Conservation (phyloP, 1,140 invertebrate species). For the Doryteuthis pealeii region DNA sequence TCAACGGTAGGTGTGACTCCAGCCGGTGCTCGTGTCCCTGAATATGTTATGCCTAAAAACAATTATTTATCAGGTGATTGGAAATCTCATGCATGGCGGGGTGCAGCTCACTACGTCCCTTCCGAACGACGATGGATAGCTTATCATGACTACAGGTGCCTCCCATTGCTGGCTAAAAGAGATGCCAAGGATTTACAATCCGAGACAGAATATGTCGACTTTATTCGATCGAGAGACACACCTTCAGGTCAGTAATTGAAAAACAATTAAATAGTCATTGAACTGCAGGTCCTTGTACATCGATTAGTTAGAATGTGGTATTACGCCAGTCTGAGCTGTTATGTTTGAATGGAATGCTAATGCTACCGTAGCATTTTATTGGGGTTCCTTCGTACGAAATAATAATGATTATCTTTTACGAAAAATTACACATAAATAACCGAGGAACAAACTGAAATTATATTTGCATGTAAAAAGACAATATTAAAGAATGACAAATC, state of each 20-base stretch:
- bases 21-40: conserved; percentile 27
- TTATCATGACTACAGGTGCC: conserved; percentile 39
- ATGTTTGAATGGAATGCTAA: no score
- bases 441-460: no score
- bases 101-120: conserved; percentile 52
- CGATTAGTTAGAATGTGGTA: no score
- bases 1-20: background rate
- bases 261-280: no score
- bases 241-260: conserved; percentile 36
- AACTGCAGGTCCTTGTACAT: no score
- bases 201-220: conserved; percentile 47
- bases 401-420: no score
- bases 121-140: conserved; percentile 40
- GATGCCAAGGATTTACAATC: conserved; percentile 51
- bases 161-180: conserved; percentile 39
- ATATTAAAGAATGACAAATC: no score
- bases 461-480: no score
- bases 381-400: no score
- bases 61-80: conserved; percentile 47
- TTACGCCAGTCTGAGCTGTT: no score
- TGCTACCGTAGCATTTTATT: no score
- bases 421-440: no score
- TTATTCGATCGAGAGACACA: conserved; percentile 37
- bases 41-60: conserved; percentile 41
- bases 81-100: conserved; percentile 45